These are phyloP conservation scores for Phytoseiulus persimilis DNA, from an alignment of 2,888 invertebrate genomes.

Conservation along the genomic window DNA sequence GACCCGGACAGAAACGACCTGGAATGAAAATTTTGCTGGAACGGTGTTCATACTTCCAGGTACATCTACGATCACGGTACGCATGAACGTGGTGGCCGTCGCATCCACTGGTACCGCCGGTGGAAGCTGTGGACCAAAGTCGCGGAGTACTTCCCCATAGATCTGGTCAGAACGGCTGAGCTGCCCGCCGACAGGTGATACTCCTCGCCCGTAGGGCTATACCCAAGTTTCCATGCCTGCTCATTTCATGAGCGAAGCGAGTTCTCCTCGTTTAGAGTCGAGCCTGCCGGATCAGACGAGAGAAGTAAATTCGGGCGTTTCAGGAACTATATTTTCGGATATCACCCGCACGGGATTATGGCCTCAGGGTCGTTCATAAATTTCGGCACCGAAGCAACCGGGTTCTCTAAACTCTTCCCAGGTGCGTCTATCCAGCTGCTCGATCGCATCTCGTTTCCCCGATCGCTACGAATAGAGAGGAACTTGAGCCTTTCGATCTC, in stretches of 20 bases:
- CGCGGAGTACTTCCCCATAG: constrained; percentile 74
- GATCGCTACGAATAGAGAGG: neutral
- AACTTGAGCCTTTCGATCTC: neutral
- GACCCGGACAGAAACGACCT: too few species aligned
- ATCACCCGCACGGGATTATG: constrained; percentile 83
- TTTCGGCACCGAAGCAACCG: constrained; percentile 62
- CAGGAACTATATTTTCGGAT: constrained; percentile 72
- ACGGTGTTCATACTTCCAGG: too few species aligned
- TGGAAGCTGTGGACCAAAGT: constrained; percentile 61
- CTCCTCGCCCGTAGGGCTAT: neutral
- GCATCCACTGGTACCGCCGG: constrained; percentile 58
- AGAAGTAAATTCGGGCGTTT: neutral
- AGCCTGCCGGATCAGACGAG: too few species aligned
- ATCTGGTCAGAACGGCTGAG: constrained; percentile 70
- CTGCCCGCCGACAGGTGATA: constrained; percentile 59
- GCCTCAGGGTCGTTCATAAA: constrained; percentile 69
- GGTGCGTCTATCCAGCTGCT: constrained; percentile 44
- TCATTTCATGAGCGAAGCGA: too few species aligned
- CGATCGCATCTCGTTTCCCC: neutral
- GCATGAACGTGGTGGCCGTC: constrained; percentile 13
- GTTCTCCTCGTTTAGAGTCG: too few species aligned
- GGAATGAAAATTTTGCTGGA: too few species aligned
- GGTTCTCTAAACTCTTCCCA: constrained; percentile 53
- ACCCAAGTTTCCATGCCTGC: neutral
- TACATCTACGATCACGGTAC: neutral